Conservation (phyloP, 2,797 vertebrate species). For the Carcharodon carcharias region DNA sequence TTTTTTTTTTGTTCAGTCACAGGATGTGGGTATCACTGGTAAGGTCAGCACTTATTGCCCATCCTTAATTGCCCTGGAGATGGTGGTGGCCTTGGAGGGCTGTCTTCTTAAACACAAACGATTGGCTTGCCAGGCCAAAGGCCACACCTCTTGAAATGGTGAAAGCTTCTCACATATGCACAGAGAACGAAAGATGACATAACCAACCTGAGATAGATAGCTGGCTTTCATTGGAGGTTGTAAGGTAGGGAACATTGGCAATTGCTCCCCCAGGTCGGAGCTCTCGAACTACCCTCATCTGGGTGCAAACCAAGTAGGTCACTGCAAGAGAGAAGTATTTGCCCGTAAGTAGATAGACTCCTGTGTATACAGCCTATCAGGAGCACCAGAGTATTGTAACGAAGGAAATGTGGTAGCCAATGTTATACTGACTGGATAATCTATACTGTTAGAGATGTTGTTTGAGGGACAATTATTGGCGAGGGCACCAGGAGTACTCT, state of each 20-base stretch:
- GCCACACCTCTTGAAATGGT: too few species aligned
- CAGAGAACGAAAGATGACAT: not conserved
- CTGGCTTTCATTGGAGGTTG: conserved; percentile 80
- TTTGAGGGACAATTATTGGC: too few species aligned
- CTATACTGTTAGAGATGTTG: not conserved
- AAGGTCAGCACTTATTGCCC: not conserved
- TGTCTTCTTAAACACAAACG: too few species aligned
- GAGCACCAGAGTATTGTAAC: too few species aligned
- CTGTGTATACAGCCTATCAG: not conserved
- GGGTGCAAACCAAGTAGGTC: conserved; percentile 78
- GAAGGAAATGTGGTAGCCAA: not conserved
- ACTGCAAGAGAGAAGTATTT: conserved; percentile 48
- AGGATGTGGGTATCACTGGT: not conserved
- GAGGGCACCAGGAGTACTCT: not conserved
- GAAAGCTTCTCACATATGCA: not conserved
- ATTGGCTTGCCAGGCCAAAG: too few species aligned
- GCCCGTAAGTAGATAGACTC: too few species aligned
- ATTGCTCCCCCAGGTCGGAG: conserved; percentile 45
- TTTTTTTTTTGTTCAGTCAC: not conserved
- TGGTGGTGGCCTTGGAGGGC: too few species aligned
- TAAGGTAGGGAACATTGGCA: conserved; percentile 67
- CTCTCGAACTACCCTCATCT: conserved; percentile 77
- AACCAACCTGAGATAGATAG: conserved; percentile 73
- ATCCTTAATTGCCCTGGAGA: too few species aligned
- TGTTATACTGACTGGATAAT: not conserved